Evolutionary conservation across 2,888 invertebrate genomes (phyloP).

Genomic region (Pachymerium ferrugineum): DNA sequence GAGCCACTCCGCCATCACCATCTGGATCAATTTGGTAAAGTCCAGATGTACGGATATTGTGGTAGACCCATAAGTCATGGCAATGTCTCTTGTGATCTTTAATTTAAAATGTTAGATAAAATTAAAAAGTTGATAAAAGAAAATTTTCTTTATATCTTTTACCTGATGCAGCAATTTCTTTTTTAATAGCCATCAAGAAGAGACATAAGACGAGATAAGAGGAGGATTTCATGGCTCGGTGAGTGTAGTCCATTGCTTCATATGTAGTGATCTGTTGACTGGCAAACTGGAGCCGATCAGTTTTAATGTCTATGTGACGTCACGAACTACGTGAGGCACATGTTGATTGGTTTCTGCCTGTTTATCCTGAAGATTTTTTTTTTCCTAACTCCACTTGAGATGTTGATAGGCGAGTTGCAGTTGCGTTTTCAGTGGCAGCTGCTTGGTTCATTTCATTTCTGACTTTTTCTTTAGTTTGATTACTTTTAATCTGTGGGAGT

Average conservation of each 20-base stretch:
- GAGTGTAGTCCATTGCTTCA: not conserved
- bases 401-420: not conserved
- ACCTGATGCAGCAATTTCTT: not conserved
- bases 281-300: not conserved
- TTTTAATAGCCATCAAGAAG: not conserved
- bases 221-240: not conserved
- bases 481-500: not conserved
- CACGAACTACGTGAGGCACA: not conserved
- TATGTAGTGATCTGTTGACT: not conserved
- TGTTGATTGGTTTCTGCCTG: conserved; percentile 11
- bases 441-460: not conserved
- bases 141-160: not conserved
- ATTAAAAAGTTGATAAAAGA: not conserved
- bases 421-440: not conserved
- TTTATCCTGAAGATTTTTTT: not conserved
- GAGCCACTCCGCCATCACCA: conserved; percentile 37
- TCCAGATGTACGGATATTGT: conserved; percentile 37
- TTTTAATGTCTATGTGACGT: not conserved
- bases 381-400: not conserved
- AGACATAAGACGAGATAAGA: not conserved
- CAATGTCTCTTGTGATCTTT: conserved; percentile 34
- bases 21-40: conserved; percentile 40
- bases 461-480: not conserved
- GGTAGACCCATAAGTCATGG: conserved; percentile 38
- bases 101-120: too few relatives aligned